Base-by-base conservation (phyloP, 2,888 invertebrate genomes). In the Agrochola macilenta region DNA sequence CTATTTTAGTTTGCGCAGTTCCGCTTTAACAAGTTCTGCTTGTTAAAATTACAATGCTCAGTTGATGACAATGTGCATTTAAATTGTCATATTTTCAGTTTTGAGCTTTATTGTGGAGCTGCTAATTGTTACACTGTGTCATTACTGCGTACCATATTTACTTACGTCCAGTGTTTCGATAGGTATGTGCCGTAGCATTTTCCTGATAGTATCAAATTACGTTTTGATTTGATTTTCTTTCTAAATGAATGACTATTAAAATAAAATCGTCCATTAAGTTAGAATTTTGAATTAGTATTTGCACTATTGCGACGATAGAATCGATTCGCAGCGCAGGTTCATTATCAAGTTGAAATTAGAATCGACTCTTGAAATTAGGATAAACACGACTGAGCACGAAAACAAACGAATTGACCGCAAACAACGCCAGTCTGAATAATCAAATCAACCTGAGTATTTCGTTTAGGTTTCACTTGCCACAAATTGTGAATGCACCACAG, bases 1-100 rank as follows among this genome's bases (percentile, higher is more conserved):
- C 76, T 78, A 79, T 89, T 89, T 81, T 78, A 88, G 83, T 84
- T 82, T 58, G 57, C 64, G 39, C 60, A 65, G 78, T 87, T 86
- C 78, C 81, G 70, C 77, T 79, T 80, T 84, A 76, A 82, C 75
- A 76, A 81, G 78, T 83, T 87, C 39, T 79, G 52, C 60, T 70
- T 77, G 81, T 85, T 85, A 68, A 60, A 43, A 65, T 86, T 69
- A 76, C 66, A 79, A 79, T 77, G 74, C 68, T 49, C 30, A 26
- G 77, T 69, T 80, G 75, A 78, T 74, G 74, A 46, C 68, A 74
- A 71, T 74, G 78, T 23, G 49, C 23, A 60, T 78, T 69, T 58
- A 65, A 61, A 82, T 64, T n/a, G 26, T 46, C 14, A 49, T 57
- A 46, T 57, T 82, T 60, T 35, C 9, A 30, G 65, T 65, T 76